Base-by-base conservation (phyloP, 2,888 invertebrate genomes). In the Luffia ferchaultella region DNA sequence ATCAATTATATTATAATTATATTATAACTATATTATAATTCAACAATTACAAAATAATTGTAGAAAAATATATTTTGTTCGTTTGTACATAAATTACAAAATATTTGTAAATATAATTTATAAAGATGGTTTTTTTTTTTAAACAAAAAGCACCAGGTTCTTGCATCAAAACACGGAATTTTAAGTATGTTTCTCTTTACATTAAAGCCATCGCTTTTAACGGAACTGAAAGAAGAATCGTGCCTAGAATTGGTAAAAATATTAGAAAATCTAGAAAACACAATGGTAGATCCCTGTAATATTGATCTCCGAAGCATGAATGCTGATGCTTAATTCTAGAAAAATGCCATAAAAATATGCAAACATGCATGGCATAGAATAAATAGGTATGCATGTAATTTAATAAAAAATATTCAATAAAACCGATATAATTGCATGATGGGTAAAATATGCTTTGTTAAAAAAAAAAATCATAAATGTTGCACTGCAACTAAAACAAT, bases 171-270 rank as follows among this genome's bases (percentile, higher is more conserved):
- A n/a, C 30, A 30, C 12, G 30, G 30, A 7, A 12, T 30, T 30
- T 30, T 30, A 30, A 30, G 30, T 30, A 12, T 30, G 12, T 69
- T 61, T 73, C 59, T 74, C 73, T 65, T 62, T 67, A 43, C 41
- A 51, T 57, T 53, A 60, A 76, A 78, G 77, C 74, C 76, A 78
- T 69, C 77, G 77, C 62, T 78, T 76, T 70, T 78, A 68, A 75
- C 67, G 67, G 62, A n/a, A 57, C 55, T 56, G 62, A 56, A 59
- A 61, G 60, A 61, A 57, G 62, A 67, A 57, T 54, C 53, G 48
- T 43, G 20, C n/a, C 42, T 30, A 42, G 20, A 20, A 57, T 49
- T 49, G 67, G 70, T 73, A 73, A 49, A 49, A 17, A 20, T 19
- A 53, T 54, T 42, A 54, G 53, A 50, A 50, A 50, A 50, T 50